phyloP scores from a whole-genome alignment of 2,113 vertebrate genomes.

The Scomber japonicus region DNA sequence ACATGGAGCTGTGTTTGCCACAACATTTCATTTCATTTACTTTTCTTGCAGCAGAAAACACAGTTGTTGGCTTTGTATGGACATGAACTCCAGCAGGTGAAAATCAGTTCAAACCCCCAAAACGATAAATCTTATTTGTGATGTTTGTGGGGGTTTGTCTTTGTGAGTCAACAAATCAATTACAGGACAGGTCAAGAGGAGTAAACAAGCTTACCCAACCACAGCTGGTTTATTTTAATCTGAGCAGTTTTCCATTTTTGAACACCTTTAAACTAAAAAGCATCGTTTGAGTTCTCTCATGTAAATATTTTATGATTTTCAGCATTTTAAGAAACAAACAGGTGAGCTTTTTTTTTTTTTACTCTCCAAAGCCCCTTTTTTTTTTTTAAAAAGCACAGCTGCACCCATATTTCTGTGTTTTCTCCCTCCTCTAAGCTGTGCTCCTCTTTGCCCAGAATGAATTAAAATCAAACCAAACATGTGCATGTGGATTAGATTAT shows the following conservation, averaged over 20 bases:
- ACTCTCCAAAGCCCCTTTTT: background rate
- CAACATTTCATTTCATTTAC: no score
- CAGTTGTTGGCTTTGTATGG: no score
- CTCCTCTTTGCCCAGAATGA: slow-evolving; percentile 10
- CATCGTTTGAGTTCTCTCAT: background rate
- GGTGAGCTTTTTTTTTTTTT: background rate
- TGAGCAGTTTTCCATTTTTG: no score
- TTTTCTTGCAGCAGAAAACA: no score
- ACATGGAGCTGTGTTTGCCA: no score
- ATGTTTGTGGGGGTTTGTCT: no score
- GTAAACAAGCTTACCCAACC: no score
- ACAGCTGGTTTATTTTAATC: background rate
- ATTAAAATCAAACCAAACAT: slow-evolving; percentile 62
- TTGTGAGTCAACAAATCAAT: background rate
- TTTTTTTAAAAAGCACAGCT: slow-evolving; percentile 29
- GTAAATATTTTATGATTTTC: background rate
- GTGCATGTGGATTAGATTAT: slow-evolving; percentile 62
- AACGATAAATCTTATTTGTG: no score
- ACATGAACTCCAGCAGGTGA: no score
- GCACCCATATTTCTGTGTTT: slow-evolving; percentile 5
- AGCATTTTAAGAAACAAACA: slow-evolving; percentile 3
- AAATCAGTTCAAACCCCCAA: no score
- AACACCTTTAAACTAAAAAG: background rate
- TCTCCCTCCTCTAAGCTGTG: slow-evolving; percentile 11
- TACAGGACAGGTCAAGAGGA: no score